Conservation (phyloP, 2,113 vertebrate species). For the Carassius carassius region DNA sequence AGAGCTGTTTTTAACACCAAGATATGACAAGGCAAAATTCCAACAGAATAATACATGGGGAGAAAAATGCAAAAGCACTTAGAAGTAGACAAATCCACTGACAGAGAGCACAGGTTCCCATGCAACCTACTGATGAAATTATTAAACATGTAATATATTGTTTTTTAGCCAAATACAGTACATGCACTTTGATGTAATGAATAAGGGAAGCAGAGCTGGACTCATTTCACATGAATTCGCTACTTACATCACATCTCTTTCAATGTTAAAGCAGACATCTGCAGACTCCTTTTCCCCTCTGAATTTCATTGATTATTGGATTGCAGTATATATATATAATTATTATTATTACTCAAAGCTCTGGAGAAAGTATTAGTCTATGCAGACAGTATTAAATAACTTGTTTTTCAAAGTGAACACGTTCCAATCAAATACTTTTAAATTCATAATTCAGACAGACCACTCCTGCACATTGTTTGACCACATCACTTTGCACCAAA, state of each 20-base stretch:
- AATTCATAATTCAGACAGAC: background rate
- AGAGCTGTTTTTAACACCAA: background rate
- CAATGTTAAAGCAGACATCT: too few species aligned
- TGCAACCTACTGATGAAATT: background rate
- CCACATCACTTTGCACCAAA: background rate
- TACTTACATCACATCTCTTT: background rate
- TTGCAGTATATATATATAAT: too few species aligned
- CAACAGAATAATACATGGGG: background rate
- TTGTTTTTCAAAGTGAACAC: background rate
- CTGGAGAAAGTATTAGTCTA: background rate
- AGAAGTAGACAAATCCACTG: background rate
- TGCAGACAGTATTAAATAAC: background rate
- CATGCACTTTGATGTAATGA: background rate
- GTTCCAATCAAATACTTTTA: background rate
- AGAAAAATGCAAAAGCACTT: background rate
- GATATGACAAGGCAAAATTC: background rate
- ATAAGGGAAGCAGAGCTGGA: background rate
- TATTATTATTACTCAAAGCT: too few species aligned
- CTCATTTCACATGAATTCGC: background rate
- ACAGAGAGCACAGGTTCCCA: background rate
- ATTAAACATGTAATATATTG: background rate
- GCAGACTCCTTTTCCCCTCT: background rate
- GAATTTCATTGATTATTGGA: background rate
- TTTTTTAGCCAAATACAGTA: background rate
- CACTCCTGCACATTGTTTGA: background rate